A percentile compares a stretch with the other conserved stretches of the same genome.
Evolutionary conservation across 1,140 invertebrate species (phyloP).

Genomic region (Zaprionus africanus): DNA sequence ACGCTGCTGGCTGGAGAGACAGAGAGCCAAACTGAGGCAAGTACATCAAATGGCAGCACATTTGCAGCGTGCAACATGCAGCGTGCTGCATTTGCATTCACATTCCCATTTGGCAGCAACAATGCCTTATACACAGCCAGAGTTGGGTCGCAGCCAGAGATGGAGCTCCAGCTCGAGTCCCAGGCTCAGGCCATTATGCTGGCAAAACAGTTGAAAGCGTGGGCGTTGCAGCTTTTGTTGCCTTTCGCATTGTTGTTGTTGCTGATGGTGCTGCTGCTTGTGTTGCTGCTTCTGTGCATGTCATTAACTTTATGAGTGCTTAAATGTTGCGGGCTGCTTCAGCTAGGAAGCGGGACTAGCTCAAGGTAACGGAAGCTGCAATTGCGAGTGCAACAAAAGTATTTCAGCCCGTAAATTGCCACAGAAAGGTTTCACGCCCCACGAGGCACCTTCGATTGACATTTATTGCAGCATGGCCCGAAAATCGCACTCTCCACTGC

Average conservation of each 20-base stretch:
- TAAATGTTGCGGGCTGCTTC: constrained; percentile 53
- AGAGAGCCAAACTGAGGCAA: constrained; percentile 32
- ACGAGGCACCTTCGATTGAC: neutral
- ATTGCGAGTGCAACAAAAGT: constrained; percentile 51
- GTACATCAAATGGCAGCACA: too few species aligned
- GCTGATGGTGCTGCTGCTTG: constrained; percentile 14
- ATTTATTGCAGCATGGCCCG: neutral
- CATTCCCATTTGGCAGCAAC: constrained; percentile 43
- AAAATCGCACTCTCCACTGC: constrained; percentile 3
- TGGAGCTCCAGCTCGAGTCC: neutral
- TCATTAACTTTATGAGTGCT: constrained; percentile 82
- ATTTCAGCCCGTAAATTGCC: constrained; percentile 49
- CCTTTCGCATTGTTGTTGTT: constrained; percentile 5
- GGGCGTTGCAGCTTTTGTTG: constrained; percentile 39
- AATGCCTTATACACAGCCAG: constrained; percentile 15
- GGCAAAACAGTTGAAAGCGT: constrained; percentile 43
- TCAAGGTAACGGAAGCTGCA: constrained; percentile 76
- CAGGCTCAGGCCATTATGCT: constrained; percentile 33
- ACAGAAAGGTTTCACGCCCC: neutral
- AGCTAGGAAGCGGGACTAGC: constrained; percentile 37
- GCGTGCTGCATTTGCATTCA: constrained; percentile 36
- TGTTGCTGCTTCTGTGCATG: constrained; percentile 56
- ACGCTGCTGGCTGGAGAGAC: constrained; percentile 12
- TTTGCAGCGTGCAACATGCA: neutral
- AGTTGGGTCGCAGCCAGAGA: neutral